Evolutionary conservation across 2,797 vertebrate genomes (phyloP).

Genomic region (Bucorvus abyssinicus): DNA sequence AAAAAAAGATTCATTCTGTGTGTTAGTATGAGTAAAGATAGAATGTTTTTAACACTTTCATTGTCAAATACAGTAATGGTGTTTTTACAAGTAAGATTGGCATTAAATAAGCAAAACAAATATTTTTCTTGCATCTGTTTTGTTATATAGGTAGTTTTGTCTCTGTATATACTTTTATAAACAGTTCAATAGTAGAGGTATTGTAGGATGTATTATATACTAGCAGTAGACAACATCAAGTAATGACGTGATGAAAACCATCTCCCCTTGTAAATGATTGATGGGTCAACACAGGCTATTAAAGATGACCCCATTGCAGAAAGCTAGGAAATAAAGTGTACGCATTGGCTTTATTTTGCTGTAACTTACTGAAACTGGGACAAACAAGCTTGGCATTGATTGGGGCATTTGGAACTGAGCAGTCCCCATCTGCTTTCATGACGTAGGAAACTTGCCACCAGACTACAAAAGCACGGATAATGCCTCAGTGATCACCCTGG

Average conservation of each 20-base stretch:
- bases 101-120: background rate
- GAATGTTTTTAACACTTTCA: background rate
- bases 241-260: background rate
- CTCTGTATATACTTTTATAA: background rate
- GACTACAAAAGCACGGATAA: conserved; percentile 18
- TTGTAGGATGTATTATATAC: background rate
- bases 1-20: background rate
- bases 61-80: background rate
- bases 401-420: conserved; percentile 10
- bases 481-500: background rate
- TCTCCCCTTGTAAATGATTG: background rate
- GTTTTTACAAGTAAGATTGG: background rate
- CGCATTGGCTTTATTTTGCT: background rate
- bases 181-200: background rate
- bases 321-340: background rate
- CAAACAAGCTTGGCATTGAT: conserved; percentile 31
- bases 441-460: conserved; percentile 33
- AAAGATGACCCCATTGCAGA: background rate
- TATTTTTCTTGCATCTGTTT: background rate
- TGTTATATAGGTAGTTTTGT: background rate
- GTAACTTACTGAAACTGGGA: conserved; percentile 42
- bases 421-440: conserved; percentile 33
- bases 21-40: background rate
- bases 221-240: background rate
- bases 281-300: background rate